Percentiles rank a stretch among this genome's conserved stretches.
Evolutionary conservation across 2,797 vertebrate genomes (phyloP).

Genomic region (Aeoliscus strigatus): DNA sequence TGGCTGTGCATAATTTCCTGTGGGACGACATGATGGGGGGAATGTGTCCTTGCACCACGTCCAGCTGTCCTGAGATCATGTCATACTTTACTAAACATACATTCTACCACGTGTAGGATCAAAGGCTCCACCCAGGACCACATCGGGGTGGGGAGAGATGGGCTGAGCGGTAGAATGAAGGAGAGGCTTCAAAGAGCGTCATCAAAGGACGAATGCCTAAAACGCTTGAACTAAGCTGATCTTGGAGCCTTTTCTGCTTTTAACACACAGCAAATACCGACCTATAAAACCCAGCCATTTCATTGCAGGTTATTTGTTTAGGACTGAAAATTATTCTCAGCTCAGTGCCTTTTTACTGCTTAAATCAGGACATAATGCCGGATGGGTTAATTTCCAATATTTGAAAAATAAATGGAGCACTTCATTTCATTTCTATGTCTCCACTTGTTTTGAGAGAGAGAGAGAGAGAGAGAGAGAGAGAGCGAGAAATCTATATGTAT

Average conservation of each 20-base stretch:
- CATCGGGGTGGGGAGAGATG: too few species aligned
- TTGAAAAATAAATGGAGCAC: constrained; percentile 14
- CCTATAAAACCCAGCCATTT: constrained; percentile 33
- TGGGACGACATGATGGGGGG: constrained; percentile 31
- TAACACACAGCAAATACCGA: constrained; percentile 39
- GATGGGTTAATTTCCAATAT: constrained; percentile 41
- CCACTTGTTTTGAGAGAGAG: constrained; percentile 6
- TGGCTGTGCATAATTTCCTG: constrained; percentile 50
- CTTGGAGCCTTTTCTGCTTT: constrained; percentile 41
- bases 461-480: too few species aligned
- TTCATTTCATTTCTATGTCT: constrained; percentile 30
- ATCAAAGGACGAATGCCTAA: constrained; percentile 30
- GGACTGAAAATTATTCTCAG: constrained; percentile 47
- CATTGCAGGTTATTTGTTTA: constrained; percentile 43
- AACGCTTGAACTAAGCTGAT: constrained; percentile 26
- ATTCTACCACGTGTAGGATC: constrained; percentile 28
- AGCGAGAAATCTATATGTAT: too few species aligned
- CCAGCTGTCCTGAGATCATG: constrained; percentile 30
- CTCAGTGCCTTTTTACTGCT: constrained; percentile 68
- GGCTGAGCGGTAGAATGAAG: too few species aligned
- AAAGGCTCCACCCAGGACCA: too few species aligned
- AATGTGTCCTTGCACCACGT: constrained; percentile 8
- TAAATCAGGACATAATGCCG: constrained; percentile 41
- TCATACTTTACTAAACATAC: constrained; percentile 33
- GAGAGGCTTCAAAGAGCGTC: constrained; percentile 12